Base-by-base conservation (phyloP, 1,140 invertebrate species). In the Subanguina moxae region DNA sequence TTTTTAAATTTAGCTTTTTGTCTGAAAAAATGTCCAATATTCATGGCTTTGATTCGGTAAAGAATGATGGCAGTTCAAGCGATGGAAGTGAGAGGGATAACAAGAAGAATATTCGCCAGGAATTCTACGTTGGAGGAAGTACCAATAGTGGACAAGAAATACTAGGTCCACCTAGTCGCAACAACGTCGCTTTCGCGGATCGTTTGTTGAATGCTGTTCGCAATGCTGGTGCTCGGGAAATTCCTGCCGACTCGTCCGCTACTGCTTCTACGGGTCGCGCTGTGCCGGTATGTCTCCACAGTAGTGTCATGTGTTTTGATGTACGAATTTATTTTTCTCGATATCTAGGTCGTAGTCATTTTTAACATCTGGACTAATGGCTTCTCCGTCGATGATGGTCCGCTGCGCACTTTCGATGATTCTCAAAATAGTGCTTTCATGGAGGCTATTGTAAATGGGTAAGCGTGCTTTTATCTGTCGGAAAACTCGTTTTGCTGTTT, bases 351-450 rank as follows among this genome's bases (percentile, higher is more conserved):
- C 83, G 52, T 82, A 57, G 89, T 94, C 28, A 88, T 88, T 13
- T 85, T 98, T 52, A 92, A 90, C 77, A 84, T 98, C 56, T 97
- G 93, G 92, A 88, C 89, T 76, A 90, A 93, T 84, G 95, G 95
- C 0, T 97, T 97, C 83, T 94, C 90, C 62, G 87, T 98, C 66
- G 91, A 97, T 85, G 89, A 90, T 80, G 92, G 91, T 11, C 88
- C 90, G 57, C 82, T 97, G 63, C 84, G 93, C 69, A 84, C 87
- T 1, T 97, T 94, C 79, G 86, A 87, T 46, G 91, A 96, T 85
- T 89, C 91, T 1, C 86, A 87, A 28, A 94, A 94, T 83, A 88
- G 87, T 63, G 89, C 91, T 75, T 97, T 98, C 83, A 85, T 98
- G 15, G 88, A 89, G 70, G 88, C 89, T 52, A 89, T 97, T 58